Conservation (phyloP, 1,140 invertebrate genomes). For the Eulimnadia texana region DNA sequence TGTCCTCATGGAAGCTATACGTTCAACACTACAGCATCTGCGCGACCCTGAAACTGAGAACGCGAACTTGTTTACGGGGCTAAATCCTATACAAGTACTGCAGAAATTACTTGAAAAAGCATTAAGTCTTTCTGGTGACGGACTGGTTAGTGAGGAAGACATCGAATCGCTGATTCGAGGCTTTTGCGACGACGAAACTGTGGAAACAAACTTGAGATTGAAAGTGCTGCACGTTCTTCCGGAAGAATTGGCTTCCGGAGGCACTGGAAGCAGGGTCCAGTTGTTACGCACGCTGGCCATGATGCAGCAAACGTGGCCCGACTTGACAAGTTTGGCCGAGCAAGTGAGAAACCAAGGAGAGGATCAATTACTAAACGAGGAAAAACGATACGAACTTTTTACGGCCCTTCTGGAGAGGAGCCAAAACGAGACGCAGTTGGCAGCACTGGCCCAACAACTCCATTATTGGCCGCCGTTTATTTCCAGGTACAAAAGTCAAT, state of each 20-base stretch:
- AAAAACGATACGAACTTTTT: background rate
- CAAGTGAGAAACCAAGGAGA: background rate
- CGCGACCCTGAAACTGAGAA: background rate
- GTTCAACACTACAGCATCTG: background rate
- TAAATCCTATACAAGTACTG: background rate
- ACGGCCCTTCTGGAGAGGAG: background rate
- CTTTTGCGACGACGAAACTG: conserved; percentile 12
- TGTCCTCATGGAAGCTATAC: conserved; percentile 13
- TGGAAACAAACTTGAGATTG: conserved; percentile 3
- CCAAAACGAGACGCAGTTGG: background rate
- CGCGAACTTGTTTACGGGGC: conserved; percentile 1
- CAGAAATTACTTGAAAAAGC: background rate
- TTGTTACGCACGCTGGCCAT: conserved; percentile 1
- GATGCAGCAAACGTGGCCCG: background rate
- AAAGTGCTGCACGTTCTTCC: conserved; percentile 9
- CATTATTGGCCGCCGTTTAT: conserved; percentile 1
- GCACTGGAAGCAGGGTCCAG: conserved; percentile 2
- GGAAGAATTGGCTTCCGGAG: background rate
- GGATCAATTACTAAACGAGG: background rate
- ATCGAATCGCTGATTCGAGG: conserved; percentile 1
- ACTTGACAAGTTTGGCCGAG: background rate
- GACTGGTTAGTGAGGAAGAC: conserved; percentile 1
- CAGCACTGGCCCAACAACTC: conserved; percentile 1
- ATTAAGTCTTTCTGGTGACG: background rate
- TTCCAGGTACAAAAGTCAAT: background rate